A percentile compares a stretch with the other conserved stretches of the same genome.
These are phyloP conservation scores for Corynorhinus townsendii DNA, from an alignment of 2,113 vertebrate genomes.

Conservation along the genomic window DNA sequence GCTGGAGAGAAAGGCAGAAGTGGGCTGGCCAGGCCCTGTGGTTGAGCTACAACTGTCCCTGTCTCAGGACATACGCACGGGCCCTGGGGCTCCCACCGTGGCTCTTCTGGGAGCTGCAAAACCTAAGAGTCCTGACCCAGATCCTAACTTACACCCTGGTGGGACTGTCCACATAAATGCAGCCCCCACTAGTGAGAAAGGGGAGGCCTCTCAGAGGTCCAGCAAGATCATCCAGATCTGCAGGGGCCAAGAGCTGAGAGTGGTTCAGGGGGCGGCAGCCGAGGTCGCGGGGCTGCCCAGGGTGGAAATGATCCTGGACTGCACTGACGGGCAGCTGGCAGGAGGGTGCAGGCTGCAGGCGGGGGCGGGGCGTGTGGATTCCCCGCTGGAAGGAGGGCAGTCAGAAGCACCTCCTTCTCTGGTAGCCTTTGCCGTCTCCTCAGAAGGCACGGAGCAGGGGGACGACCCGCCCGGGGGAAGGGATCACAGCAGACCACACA, in stretches of 20 bases:
- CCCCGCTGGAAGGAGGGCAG: conserved; percentile 90
- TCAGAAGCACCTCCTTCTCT: conserved; percentile 87
- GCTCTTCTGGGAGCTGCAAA: conserved; percentile 79
- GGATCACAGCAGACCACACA: conserved; percentile 90
- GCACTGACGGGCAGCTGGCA: conserved; percentile 77
- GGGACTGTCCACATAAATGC: conserved; percentile 50
- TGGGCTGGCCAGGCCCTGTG: conserved; percentile 75
- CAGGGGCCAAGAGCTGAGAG: conserved; percentile 74
- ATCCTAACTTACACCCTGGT: neutral
- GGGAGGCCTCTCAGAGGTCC: conserved; percentile 71
- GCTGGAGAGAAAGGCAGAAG: conserved; percentile 51
- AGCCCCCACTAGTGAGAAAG: conserved; percentile 49
- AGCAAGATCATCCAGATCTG: conserved; percentile 79
- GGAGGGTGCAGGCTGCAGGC: conserved; percentile 78
- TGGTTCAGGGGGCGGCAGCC: conserved; percentile 74
- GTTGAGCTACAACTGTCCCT: conserved; percentile 92
- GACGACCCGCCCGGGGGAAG: conserved; percentile 86
- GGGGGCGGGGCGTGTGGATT: conserved; percentile 83
- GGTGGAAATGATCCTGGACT: conserved; percentile 88
- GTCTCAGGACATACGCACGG: conserved; percentile 74
- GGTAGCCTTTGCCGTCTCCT: conserved; percentile 88
- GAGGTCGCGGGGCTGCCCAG: conserved; percentile 73
- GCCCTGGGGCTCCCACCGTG: conserved; percentile 71
- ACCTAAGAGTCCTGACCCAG: conserved; percentile 57
- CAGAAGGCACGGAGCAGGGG: conserved; percentile 86